Base-by-base conservation (phyloP, 2,113 vertebrate species). In the Perca schrenkii region DNA sequence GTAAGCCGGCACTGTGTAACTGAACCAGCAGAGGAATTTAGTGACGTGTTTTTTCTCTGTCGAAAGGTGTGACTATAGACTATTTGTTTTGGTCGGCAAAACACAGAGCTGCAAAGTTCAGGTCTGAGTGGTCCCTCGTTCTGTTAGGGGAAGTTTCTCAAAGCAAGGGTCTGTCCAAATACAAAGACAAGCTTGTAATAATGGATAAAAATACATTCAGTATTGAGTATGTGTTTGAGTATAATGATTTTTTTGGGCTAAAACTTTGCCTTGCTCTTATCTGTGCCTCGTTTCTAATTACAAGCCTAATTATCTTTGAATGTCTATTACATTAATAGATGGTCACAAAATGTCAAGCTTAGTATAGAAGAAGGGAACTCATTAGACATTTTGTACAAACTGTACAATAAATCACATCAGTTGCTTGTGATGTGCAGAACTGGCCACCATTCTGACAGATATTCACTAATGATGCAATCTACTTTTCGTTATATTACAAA, bases 1-100 rank as follows among this genome's bases (percentile, higher is more conserved):
- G 83, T 64, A 69, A 87, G 83, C 62, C 54, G 53, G 88, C 61
- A 40, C 89, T 40, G 62, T 89, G 89, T 89, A 91, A 93, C 84
- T 49, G 58, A 90, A 86, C 68, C 86, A 13, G 66, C 75, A 74
- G 80, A 71, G 74, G 77, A 83, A 83, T 87, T 67, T 52, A 74
- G 82, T 66, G 80, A 67, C 84, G 52, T 78, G 77, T 80, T 86
- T 86, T 79, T 84, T 84, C 77, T 79, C 58, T 88, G 84, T 89
- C 85, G 25, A 58, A 74, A 82, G 66, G 79, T 85, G 89, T 80
- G 84, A 87, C 81, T 72, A 46, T 50, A 62, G 74, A 73, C 82
- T 63, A 85, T 90, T 88, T 84, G 88, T 92, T 88, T 88, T 67
- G 28, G 63, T 67, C 43, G 16, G 73, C 63, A 40, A 74, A 81